phyloP scores from a whole-genome alignment of 2,113 vertebrate species.

The Promerops cafer region DNA sequence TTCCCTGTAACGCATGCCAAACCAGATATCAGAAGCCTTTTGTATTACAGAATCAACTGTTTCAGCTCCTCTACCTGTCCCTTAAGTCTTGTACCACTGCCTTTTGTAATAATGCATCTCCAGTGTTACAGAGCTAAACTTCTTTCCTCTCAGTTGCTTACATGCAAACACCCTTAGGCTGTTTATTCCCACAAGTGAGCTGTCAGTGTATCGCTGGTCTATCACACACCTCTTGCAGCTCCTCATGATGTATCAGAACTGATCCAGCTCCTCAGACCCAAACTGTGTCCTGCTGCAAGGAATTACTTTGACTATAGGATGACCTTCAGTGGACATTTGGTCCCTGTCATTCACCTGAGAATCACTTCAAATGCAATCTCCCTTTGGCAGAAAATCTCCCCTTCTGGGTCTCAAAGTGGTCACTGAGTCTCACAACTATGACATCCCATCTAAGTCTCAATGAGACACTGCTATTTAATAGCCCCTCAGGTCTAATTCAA shows the following conservation, averaged over 20 bases:
- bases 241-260: not conserved
- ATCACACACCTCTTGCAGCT: not conserved
- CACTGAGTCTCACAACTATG: not conserved
- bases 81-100: not conserved
- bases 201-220: not conserved
- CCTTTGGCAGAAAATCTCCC: not conserved
- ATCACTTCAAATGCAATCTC: not conserved
- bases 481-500: not conserved
- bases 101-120: not conserved
- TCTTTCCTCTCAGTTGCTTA: not conserved
- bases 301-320: not conserved
- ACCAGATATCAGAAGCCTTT: not conserved
- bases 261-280: not conserved
- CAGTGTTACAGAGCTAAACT: not conserved
- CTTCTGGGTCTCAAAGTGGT: not conserved
- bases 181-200: not conserved
- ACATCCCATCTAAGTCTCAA: fast-evolving
- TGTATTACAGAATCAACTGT: not conserved
- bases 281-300: not conserved
- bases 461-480: not conserved
- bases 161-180: not conserved
- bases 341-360: not conserved
- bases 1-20: not conserved
- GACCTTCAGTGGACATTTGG: not conserved
- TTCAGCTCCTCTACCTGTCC: not conserved